Conservation (phyloP, 2,797 vertebrate species). For the Thamnophis elegans region DNA sequence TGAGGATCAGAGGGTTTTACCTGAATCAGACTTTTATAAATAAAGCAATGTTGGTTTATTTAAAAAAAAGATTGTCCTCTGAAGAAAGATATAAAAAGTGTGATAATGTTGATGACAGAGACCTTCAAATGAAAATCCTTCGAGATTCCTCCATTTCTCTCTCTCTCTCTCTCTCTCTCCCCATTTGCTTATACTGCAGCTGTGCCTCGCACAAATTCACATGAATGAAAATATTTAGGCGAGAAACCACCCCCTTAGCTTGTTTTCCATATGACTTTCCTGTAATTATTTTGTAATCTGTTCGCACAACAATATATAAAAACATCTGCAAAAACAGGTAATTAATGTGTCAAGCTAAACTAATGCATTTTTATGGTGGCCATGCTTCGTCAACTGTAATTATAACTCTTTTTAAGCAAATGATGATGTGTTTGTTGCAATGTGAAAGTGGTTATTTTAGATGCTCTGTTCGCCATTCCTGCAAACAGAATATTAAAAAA, state of each 20-base stretch:
- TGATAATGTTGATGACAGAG: constrained; percentile 64
- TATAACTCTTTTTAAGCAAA: constrained; percentile 90
- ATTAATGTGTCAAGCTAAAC: constrained; percentile 94
- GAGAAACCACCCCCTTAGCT: constrained; percentile 87
- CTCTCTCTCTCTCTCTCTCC: constrained; percentile 46
- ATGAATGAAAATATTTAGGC: constrained; percentile 89
- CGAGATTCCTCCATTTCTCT: constrained; percentile 63
- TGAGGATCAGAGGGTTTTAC: constrained; percentile 60
- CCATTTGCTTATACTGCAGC: constrained; percentile 77
- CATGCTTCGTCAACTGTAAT: constrained; percentile 88
- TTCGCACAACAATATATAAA: constrained; percentile 91
- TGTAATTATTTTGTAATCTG: constrained; percentile 92
- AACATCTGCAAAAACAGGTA: constrained; percentile 99
- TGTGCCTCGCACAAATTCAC: constrained; percentile 80
- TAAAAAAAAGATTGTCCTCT: constrained; percentile 57
- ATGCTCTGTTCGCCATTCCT: constrained; percentile 80
- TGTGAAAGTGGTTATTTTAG: constrained; percentile 86
- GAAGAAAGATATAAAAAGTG: constrained; percentile 66
- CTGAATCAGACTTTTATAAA: constrained; percentile 55
- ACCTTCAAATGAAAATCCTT: constrained; percentile 75
- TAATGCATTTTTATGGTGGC: constrained; percentile 90
- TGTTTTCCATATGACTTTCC: constrained; percentile 92
- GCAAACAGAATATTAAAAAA: constrained; percentile 78
- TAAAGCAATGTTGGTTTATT: constrained; percentile 61
- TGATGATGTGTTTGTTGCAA: constrained; percentile 88